Evolutionary conservation across 2,797 vertebrate species (phyloP), one percentile per base, ranked within the genome.

Genomic region (Salmo trutta): DNA sequence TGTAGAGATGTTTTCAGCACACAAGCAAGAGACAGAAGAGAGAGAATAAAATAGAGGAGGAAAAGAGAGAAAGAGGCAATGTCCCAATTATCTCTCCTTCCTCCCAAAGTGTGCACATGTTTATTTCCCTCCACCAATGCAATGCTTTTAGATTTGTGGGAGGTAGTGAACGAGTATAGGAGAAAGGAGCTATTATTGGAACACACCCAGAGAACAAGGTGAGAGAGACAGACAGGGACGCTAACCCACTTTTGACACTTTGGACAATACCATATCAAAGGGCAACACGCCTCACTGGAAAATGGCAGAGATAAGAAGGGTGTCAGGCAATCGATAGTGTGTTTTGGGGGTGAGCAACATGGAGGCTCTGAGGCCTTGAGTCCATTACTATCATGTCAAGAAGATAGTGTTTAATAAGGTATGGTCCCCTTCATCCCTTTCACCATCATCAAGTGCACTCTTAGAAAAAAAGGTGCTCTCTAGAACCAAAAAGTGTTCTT

Each of bases 241-340:
- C 19, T 5, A 33, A 75, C 74, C 81, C 21, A 19, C 24, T 84
- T 81, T 82, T 84, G 78, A 84, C 77, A 83, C 75, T 75, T 82
- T 84, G 54, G 75, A 67, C 80, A 79, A 88, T 73, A 81, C 81
- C 19, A 27, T 80, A 81, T 82, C 77, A 82, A 89, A 87, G 85
- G 81, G 79, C 76, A 82, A 72, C 17, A 21, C 87, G 79, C 81
- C 71, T 8, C 72, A 70, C 75, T 29, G 33, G 33, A 36, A 36
- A 36, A 41, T 36, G 62, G 81, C 78, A 4, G 52, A 64, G 52
- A 77, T 56, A 19, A 16, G 15, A 5, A 31, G 7, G 15, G 24
- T 65, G 64, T 65, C 64, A 65, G 64, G 27, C 15, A 29, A 66
- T 66, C 65, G 16, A 29, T 66, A 31, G 29, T 66, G 24, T 29